Base-by-base conservation (phyloP, 2,797 vertebrate species). In the Sternarchorhynchus goeldii region DNA sequence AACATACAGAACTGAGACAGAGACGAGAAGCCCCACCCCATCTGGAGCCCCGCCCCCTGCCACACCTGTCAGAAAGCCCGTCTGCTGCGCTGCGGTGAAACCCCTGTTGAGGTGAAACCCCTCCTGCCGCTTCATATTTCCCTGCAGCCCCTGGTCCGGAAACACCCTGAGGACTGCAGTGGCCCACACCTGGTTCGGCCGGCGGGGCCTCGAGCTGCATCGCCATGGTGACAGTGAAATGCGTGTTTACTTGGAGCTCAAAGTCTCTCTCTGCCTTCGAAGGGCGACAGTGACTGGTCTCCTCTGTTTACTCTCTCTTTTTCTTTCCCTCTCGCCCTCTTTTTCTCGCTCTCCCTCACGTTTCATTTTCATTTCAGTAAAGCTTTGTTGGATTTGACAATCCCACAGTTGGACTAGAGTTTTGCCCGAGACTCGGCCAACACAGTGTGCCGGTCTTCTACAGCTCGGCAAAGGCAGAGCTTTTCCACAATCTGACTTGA, bases 361-460 rank as follows among this genome's bases (percentile, higher is more conserved):
- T 71, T 73, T 78, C 59, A 77, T 75, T 84, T 79, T 84, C 80
- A 81, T 75, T 78, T 69, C 68, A 70, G 69, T 81, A 74, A 78
- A 65, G 77, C 50, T 58, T 78, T 78, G 79, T 81, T 81, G 78
- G 69, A 77, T 84, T 81, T 77, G 73, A 64, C 73, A 56, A 29
- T 59, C 53, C 53, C 14, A 29, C 4, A 20, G 41, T 72, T 60
- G 31, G 20, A 60, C 25, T 45, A 41, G 59, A 68, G 25, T 77
- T 55, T 58, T 25, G 56, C 12, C 29, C 6, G 6, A 7, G 34
- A 6, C 8, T 45, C 7, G 8, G 6, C 41, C 62, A 45, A 59
- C 58, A 58, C 17, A 66, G 59, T 66, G 3, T 67, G 70, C 45
- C 2, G 45, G 4, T 7, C 34, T 7, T 50, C 45, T 12, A 14